Percentiles rank a stretch among this genome's conserved stretches.
These are phyloP conservation scores for Ailurus styani DNA, from an alignment of 2,113 vertebrate genomes.

Conservation along the genomic window DNA sequence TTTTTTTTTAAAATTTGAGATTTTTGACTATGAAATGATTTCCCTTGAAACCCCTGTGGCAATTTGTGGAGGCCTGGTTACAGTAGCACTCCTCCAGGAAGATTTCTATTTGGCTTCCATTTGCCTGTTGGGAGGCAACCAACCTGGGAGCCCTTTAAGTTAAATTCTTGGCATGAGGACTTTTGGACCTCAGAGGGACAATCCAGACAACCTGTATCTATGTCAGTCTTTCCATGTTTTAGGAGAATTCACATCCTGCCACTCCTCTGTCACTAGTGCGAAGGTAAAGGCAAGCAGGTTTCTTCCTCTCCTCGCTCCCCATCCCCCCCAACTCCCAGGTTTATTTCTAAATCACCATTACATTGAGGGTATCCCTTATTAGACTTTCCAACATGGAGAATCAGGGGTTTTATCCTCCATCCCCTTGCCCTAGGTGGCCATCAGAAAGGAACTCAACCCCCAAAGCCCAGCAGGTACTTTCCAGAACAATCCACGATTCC, in stretches of 20 bases:
- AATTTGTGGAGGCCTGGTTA: background rate
- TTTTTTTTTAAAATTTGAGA: background rate
- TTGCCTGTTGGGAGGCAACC: background rate
- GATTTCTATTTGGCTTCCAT: background rate
- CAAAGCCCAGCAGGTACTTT: background rate
- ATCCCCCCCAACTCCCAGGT: too few species aligned
- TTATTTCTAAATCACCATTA: background rate
- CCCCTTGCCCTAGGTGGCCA: background rate
- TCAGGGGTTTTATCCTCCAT: background rate
- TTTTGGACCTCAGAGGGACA: background rate
- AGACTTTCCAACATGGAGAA: background rate
- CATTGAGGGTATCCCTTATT: background rate
- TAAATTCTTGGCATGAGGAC: background rate
- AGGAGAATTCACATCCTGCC: background rate
- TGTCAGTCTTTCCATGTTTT: background rate
- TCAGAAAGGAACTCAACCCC: background rate
- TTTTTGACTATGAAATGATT: background rate
- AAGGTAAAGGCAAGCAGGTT: background rate
- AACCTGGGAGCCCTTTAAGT: background rate
- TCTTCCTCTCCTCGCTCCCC: background rate
- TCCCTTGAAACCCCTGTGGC: background rate
- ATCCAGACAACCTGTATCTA: background rate
- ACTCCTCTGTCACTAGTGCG: background rate
- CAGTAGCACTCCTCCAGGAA: background rate
- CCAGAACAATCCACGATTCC: background rate